Evolutionary conservation across 92 coral and sea anemone genomes (phyloP), one percentile per base, ranked within the genome.

Genomic region (Zoanthus solanderi): DNA sequence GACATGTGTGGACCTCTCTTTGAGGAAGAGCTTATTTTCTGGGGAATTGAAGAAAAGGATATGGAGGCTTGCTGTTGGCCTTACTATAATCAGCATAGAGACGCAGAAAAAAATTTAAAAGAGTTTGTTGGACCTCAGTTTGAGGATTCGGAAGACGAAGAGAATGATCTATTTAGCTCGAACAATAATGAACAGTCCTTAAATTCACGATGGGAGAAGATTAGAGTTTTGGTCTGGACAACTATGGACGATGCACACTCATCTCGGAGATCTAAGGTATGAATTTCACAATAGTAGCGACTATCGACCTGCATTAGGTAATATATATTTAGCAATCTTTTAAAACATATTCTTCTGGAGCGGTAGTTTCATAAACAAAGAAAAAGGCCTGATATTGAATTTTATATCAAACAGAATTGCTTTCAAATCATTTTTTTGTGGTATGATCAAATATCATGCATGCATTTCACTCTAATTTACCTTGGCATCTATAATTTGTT

Each of bases 1-100:
- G 98, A 97, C 72, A 92, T 91, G 50, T 97, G 99, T 78, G 99
- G 99, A 0, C 99, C 99, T 52, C 89, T 97, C 23, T 97, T 97
- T 68, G 92, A 95, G 68, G 95, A 93, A 5, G 99, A 97, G 61
- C 92, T 97, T n/a, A 80, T 60, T 32, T 97, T 95, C 72, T 97
- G 99, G 99, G 99, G 99, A 16, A 97, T 97, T 37, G 98, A 95
- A 17, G 99, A 97, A 72, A 95, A 85, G 54, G 98, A 97, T 16
- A 97, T 97, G 99, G 99, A 97, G 44, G 98, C 99, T 1, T 97
- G 99, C 54, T 97, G 99, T 78, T 97, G 99, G 99, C 96, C 97
- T 0, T 93, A 90, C 37, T 97, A 95, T 72, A 93, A 94, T 0
- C 99, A 97, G 71, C 99, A 97, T 61, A 89, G 99, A 30, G 99